Percentiles rank a stretch among this genome's conserved stretches.
Conservation (phyloP, 2,888 invertebrate species). For the Cerastis leucographa region DNA sequence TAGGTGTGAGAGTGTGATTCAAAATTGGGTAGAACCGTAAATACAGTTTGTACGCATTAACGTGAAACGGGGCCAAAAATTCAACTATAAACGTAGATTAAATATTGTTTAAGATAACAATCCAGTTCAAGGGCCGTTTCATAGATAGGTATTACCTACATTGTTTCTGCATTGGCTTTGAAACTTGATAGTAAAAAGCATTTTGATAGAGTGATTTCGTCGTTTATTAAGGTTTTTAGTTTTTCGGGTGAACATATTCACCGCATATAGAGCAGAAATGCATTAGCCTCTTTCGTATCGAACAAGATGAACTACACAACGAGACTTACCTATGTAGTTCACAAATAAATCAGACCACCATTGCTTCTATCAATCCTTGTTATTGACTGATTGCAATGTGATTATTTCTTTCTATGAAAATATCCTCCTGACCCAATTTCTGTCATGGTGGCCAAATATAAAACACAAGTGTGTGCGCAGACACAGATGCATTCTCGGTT, state of each 20-base stretch:
- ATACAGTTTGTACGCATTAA: not conserved
- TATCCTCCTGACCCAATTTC: not conserved
- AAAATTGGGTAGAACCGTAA: not conserved
- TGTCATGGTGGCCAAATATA: not conserved
- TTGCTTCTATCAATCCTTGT: not conserved
- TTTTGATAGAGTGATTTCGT: not conserved
- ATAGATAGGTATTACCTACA: constrained; percentile 5
- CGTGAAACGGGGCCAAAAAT: not conserved
- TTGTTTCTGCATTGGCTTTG: not conserved
- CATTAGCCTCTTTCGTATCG: not conserved
- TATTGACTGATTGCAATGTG: not conserved
- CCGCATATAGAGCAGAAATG: too few species aligned
- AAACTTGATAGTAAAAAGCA: not conserved
- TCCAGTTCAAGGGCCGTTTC: constrained; percentile 39
- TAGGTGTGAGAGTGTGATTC: constrained; percentile 21
- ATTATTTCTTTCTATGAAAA: not conserved
- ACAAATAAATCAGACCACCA: too few species aligned
- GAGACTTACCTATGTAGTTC: not conserved
- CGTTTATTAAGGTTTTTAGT: not conserved
- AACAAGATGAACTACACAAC: not conserved
- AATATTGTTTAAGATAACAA: constrained; percentile 37
- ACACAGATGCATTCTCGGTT: not conserved
- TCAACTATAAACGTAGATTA: constrained; percentile 20
- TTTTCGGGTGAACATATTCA: not conserved
- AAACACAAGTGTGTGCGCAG: not conserved